phyloP scores from a whole-genome alignment of 2,888 invertebrate species.

The Volucella zonaria region DNA sequence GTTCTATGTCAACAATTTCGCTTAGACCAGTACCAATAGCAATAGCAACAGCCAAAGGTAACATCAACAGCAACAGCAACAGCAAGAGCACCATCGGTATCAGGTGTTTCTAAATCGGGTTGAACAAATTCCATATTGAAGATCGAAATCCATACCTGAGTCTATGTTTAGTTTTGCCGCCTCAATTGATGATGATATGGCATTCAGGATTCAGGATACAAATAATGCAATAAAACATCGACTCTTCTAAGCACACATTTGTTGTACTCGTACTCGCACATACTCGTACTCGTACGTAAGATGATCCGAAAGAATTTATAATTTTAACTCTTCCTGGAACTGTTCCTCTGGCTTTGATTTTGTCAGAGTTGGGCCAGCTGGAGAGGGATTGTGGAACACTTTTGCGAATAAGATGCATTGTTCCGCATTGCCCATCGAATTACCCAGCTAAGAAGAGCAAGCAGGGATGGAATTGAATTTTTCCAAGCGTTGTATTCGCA shows the following conservation, averaged over 20 bases:
- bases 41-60: not conserved
- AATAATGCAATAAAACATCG: conserved; percentile 55
- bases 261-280: no score
- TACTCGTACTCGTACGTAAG: not conserved
- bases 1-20: conserved; percentile 55
- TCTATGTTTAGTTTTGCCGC: conserved; percentile 27
- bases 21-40: conserved; percentile 20
- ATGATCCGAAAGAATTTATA: conserved; percentile 19
- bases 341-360: not conserved
- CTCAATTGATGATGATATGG: conserved; percentile 59
- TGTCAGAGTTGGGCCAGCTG: conserved; percentile 3
- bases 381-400: conserved; percentile 11
- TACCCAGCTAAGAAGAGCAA: conserved; percentile 28
- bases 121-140: conserved; percentile 56
- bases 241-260: not conserved
- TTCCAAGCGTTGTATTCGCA: conserved; percentile 13
- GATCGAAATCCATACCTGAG: conserved; percentile 31
- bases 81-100: conserved; percentile 6
- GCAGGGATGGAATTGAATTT: conserved; percentile 63
- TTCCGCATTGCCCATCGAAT: conserved; percentile 57
- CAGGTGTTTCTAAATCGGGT: conserved; percentile 59
- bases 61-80: conserved; percentile 2
- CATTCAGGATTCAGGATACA: conserved; percentile 32
- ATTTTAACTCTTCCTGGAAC: conserved; percentile 13
- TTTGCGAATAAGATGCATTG: conserved; percentile 67